Percentiles rank a stretch among this genome's conserved stretches.
These are phyloP conservation scores for Meloidogyne hapla DNA, from an alignment of 1,140 invertebrate species.

Conservation along the genomic window DNA sequence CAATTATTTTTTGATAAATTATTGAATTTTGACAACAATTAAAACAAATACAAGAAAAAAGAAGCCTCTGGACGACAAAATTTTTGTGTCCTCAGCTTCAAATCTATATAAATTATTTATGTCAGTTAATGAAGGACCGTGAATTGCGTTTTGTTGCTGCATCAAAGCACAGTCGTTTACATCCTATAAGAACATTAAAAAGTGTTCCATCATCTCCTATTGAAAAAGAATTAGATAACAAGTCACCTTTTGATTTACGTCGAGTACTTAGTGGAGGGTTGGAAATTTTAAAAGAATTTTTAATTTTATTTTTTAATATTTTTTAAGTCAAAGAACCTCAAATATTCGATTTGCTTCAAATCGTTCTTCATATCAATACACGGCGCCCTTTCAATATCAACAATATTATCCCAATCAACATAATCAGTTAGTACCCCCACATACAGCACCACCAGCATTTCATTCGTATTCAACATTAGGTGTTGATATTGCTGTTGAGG, in stretches of 20 bases:
- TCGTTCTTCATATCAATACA: not conserved
- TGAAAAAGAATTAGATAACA: conserved; percentile 19
- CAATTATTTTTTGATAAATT: too few species aligned
- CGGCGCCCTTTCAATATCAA: not conserved
- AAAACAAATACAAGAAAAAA: not conserved
- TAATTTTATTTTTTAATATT: not conserved
- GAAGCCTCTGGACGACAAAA: not conserved
- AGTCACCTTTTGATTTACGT: conserved; percentile 34
- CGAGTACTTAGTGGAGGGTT: conserved; percentile 33
- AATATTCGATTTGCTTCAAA: not conserved
- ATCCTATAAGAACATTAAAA: conserved; percentile 23
- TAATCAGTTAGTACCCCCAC: not conserved
- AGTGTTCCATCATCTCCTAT: conserved; percentile 39
- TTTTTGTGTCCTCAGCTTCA: not conserved
- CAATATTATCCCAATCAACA: conserved; percentile 10
- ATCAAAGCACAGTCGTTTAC: conserved; percentile 13
- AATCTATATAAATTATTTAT: not conserved
- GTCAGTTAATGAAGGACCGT: conserved; percentile 18
- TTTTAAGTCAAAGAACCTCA: not conserved
- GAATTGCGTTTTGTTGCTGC: conserved; percentile 6
- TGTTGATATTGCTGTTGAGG: conserved; percentile 28
- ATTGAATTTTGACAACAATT: too few species aligned
- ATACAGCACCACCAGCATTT: conserved; percentile 16
- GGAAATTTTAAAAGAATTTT: not conserved
- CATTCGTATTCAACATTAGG: conserved; percentile 10